Evolutionary conservation across 2,113 vertebrate genomes (phyloP).

Genomic region (Meleagris gallopavo): DNA sequence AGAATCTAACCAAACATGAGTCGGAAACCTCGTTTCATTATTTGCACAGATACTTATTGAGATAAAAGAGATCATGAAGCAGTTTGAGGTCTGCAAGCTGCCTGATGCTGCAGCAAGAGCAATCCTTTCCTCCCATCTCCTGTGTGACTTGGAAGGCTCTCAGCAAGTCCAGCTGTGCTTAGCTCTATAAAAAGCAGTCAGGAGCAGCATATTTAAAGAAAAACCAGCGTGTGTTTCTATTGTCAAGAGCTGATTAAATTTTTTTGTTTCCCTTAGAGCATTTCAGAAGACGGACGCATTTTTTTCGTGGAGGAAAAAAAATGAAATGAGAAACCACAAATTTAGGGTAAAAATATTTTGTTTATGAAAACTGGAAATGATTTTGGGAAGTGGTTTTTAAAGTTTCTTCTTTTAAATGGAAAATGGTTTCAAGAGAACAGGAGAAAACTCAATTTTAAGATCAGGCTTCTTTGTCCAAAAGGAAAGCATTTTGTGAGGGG

Average conservation of each 20-base stretch:
- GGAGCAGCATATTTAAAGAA: neutral
- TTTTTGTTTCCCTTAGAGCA: neutral
- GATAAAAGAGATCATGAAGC: neutral
- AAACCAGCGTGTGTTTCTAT: neutral
- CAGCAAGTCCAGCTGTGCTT: neutral
- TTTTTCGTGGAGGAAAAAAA: neutral
- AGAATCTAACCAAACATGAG: neutral
- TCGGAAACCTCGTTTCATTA: neutral
- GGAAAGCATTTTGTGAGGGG: neutral
- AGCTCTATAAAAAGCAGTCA: neutral
- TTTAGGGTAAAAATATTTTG: constrained; percentile 24
- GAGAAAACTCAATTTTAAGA: neutral
- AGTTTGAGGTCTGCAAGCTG: neutral
- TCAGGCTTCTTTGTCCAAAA: neutral
- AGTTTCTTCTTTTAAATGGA: neutral
- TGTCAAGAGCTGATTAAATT: neutral
- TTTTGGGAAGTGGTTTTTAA: constrained; percentile 17
- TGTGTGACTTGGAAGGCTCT: neutral
- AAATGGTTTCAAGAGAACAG: constrained; percentile 6
- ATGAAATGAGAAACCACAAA: constrained; percentile 6
- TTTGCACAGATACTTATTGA: neutral
- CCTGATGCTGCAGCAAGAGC: neutral
- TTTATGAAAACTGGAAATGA: constrained; percentile 13
- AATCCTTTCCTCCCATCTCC: neutral
- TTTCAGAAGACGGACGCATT: constrained; percentile 24